A percentile compares a stretch with the other conserved stretches of the same genome.
Conservation (phyloP, 2,888 invertebrate genomes). For the Athripsodes cinereus region DNA sequence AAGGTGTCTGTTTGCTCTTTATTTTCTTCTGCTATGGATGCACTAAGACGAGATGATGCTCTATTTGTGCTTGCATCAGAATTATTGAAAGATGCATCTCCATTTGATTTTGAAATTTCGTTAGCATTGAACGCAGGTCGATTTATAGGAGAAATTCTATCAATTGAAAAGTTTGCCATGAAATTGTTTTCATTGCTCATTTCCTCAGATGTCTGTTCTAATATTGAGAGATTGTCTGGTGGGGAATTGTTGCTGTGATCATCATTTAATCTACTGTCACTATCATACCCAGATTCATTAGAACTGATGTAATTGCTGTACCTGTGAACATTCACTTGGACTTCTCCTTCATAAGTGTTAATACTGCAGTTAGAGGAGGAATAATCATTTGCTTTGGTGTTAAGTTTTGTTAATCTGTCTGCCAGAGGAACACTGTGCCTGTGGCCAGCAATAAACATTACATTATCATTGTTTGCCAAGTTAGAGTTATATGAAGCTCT, state of each 20-base stretch:
- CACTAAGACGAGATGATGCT: background rate
- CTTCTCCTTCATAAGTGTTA: slow-evolving; percentile 50
- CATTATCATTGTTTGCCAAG: slow-evolving; percentile 42
- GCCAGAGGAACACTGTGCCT: slow-evolving; percentile 49
- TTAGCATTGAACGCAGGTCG: background rate
- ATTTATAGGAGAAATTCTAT: slow-evolving; percentile 29
- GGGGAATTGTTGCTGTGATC: slow-evolving; percentile 51
- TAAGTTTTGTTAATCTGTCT: slow-evolving; percentile 41
- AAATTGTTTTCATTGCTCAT: slow-evolving; percentile 30
- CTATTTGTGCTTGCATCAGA: slow-evolving; percentile 2
- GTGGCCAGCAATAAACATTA: slow-evolving; percentile 47
- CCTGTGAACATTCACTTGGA: slow-evolving; percentile 56
- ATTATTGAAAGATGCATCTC: slow-evolving; percentile 3
- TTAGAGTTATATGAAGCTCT: slow-evolving; percentile 32
- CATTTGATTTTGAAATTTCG: background rate
- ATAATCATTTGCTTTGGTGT: slow-evolving; percentile 43
- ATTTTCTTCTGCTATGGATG: slow-evolving; percentile 28
- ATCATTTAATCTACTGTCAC: slow-evolving; percentile 60
- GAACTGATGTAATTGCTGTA: slow-evolving; percentile 72
- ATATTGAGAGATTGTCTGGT: slow-evolving; percentile 47
- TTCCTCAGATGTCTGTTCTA: slow-evolving; percentile 37
- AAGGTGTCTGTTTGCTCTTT: slow-evolving; percentile 42
- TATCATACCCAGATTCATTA: slow-evolving; percentile 79
- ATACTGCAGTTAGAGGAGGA: slow-evolving; percentile 48
- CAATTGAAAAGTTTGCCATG: slow-evolving; percentile 1